phyloP scores from a whole-genome alignment of 92 coral and sea anemone genomes.

The Umimayanthus chanpuru region DNA sequence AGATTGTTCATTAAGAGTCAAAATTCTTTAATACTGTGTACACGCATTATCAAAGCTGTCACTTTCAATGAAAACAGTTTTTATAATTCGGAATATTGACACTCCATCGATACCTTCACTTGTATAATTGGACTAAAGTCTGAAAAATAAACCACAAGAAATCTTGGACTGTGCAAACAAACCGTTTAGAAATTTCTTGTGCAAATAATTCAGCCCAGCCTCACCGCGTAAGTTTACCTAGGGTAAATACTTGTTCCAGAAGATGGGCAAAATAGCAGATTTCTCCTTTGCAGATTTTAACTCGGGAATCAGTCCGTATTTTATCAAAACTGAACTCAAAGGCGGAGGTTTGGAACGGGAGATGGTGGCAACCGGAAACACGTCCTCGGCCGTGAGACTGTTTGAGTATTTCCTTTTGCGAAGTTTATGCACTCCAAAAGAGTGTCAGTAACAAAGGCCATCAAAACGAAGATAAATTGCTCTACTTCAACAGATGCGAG shows the following conservation, averaged over 20 bases:
- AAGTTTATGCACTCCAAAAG: not conserved
- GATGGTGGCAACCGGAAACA: constrained; percentile 1
- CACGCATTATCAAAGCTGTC: not conserved
- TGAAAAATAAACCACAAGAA: not conserved
- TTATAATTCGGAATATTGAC: not conserved
- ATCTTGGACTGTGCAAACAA: not conserved
- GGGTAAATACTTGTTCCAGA: not conserved
- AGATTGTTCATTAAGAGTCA: not conserved
- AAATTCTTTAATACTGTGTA: not conserved
- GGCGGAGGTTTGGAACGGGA: not conserved
- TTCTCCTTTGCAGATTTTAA: not conserved
- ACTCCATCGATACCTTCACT: not conserved
- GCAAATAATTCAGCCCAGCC: constrained; percentile 4
- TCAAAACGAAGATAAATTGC: constrained; percentile 9
- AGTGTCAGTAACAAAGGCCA: constrained; percentile 14
- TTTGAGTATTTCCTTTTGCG: constrained; percentile 17
- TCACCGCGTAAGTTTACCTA: not conserved
- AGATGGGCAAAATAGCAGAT: not conserved
- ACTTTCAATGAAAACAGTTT: not conserved
- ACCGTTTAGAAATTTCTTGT: constrained; percentile 12
- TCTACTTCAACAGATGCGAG: constrained; percentile 17
- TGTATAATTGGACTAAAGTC: too few species aligned
- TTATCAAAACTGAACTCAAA: not conserved
- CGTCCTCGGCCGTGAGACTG: not conserved
- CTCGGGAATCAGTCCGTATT: not conserved